Percentiles rank a stretch among this genome's conserved stretches.
Evolutionary conservation across 2,888 invertebrate species (phyloP).

Genomic region (Nomada fabriciana): DNA sequence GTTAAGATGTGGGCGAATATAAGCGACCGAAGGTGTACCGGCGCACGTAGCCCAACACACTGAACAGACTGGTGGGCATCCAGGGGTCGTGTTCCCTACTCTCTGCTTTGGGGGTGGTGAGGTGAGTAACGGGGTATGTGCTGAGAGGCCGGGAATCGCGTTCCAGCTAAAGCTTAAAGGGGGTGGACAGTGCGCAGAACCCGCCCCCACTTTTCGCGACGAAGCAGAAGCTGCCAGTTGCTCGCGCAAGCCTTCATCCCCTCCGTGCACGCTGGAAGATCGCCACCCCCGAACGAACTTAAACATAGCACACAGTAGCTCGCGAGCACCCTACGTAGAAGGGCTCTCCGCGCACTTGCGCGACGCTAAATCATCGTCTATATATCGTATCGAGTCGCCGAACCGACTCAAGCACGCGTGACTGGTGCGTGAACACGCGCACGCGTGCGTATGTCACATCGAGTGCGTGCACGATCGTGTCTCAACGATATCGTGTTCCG

Average conservation of each 20-base stretch:
- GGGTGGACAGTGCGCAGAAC: conserved; percentile 84
- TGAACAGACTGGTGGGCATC: conserved; percentile 66
- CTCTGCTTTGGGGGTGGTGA: conserved; percentile 57
- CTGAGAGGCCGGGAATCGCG: conserved; percentile 75
- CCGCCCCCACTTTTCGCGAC: conserved; percentile 83
- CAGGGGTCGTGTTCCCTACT: conserved; percentile 69
- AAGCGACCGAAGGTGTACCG: conserved; percentile 57
- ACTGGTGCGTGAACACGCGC: conserved; percentile 56
- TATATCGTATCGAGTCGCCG: conserved; percentile 34
- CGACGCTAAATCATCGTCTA: conserved; percentile 57
- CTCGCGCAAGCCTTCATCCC: conserved; percentile 81
- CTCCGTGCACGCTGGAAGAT: conserved; percentile 71
- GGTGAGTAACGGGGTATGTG: conserved; percentile 69
- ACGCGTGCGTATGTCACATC: conserved; percentile 51
- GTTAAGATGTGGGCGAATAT: conserved; percentile 58
- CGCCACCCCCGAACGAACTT: conserved; percentile 79
- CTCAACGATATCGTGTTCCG: background rate
- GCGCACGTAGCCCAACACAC: conserved; percentile 68
- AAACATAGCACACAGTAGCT: conserved; percentile 84
- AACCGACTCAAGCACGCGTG: conserved; percentile 63
- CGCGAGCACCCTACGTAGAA: conserved; percentile 81
- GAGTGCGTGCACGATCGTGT: conserved; percentile 50
- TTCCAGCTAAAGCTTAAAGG: conserved; percentile 74
- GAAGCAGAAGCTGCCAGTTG: conserved; percentile 76
- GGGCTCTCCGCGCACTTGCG: conserved; percentile 76